Evolutionary conservation across 2,113 vertebrate genomes (phyloP).

Genomic region (Chinchilla lanigera): DNA sequence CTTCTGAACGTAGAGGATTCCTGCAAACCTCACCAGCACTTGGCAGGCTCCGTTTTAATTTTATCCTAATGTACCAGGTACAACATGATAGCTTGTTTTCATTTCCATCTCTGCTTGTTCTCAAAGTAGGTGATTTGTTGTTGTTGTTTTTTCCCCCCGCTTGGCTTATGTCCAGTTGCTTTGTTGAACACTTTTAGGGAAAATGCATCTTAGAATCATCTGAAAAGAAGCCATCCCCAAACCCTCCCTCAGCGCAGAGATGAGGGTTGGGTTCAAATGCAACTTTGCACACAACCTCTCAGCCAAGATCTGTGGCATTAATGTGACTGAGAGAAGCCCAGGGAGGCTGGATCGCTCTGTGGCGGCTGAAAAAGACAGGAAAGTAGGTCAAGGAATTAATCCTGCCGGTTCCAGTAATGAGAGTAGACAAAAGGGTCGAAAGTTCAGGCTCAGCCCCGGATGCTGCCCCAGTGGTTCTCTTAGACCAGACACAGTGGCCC

Average conservation of each 20-base stretch:
- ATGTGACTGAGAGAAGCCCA: conserved; percentile 45
- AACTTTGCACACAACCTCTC: not conserved
- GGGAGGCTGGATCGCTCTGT: conserved; percentile 51
- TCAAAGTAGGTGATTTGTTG: not conserved
- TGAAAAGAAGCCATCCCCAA: not conserved
- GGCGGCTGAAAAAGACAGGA: conserved; percentile 71
- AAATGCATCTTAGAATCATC: not conserved
- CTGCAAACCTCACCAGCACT: not conserved
- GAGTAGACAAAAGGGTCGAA: conserved; percentile 77
- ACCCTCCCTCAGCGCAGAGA: not conserved
- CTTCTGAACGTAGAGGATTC: not conserved
- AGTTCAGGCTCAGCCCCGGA: conserved; percentile 77
- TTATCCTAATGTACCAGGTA: not conserved
- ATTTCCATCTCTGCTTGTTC: conserved; percentile 1
- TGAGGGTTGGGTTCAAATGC: not conserved
- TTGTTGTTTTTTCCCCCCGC: no score
- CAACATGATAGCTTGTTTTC: not conserved
- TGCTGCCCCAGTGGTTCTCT: conserved; percentile 52
- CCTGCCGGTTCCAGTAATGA: conserved; percentile 83
- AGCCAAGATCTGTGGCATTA: not conserved
- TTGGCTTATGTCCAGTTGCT: not conserved
- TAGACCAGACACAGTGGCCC: not conserved
- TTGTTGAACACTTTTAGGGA: not conserved
- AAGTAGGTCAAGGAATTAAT: conserved; percentile 83
- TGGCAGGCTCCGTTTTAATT: not conserved